These are phyloP conservation scores for Amblyopsis hoosieri DNA, from an alignment of 2,797 vertebrate genomes.

Conservation along the genomic window DNA sequence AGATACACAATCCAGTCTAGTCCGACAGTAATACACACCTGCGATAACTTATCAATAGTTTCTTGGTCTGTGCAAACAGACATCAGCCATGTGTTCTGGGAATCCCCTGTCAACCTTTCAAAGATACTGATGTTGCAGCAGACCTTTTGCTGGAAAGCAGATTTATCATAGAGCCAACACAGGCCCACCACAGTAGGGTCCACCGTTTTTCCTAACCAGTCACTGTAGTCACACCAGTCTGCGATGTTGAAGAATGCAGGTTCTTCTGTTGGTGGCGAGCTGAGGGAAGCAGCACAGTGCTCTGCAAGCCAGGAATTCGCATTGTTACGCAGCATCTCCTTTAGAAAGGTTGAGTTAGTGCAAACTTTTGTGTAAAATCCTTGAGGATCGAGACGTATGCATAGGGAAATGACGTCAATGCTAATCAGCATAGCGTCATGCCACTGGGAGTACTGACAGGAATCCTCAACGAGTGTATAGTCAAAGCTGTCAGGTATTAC, in stretches of 20 bases:
- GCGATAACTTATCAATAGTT: constrained; percentile 30
- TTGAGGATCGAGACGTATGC: constrained; percentile 63
- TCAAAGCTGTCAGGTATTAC: neutral
- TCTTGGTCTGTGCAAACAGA: constrained; percentile 63
- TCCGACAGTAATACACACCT: constrained; percentile 52
- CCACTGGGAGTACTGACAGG: constrained; percentile 78
- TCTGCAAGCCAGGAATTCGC: constrained; percentile 61
- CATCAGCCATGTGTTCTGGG: constrained; percentile 73
- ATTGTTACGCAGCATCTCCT: constrained; percentile 50
- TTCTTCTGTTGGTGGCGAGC: neutral
- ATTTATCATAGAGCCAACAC: constrained; percentile 75
- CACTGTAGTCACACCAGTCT: constrained; percentile 73
- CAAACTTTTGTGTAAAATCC: constrained; percentile 71
- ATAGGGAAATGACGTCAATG: constrained; percentile 58
- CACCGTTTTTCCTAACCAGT: constrained; percentile 61
- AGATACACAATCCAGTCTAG: neutral
- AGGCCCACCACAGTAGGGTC: constrained; percentile 73
- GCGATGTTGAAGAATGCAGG: constrained; percentile 28
- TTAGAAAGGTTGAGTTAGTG: constrained; percentile 65
- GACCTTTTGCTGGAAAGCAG: constrained; percentile 70
- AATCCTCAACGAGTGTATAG: constrained; percentile 12
- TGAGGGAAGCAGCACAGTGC: constrained; percentile 58
- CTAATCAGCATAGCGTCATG: constrained; percentile 41
- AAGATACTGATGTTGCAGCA: constrained; percentile 70
- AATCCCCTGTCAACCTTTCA: constrained; percentile 61